Conservation (phyloP, 2,113 vertebrate genomes). For the Platichthys flesus region DNA sequence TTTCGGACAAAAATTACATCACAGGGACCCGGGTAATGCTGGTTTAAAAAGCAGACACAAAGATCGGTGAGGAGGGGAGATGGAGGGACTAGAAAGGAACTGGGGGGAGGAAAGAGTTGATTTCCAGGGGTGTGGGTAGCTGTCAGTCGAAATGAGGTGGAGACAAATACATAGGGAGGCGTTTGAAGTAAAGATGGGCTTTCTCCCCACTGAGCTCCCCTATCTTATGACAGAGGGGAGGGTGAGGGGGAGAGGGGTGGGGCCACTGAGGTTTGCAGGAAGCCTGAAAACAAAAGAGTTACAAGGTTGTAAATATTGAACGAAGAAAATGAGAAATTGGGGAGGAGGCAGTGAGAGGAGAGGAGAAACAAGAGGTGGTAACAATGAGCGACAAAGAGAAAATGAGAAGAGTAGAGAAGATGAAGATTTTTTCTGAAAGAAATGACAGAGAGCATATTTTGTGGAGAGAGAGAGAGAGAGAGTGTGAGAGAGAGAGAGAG, state of each 20-base stretch:
- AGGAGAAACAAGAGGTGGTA: conserved; percentile 31
- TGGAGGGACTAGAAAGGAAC: background rate
- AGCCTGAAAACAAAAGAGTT: conserved; percentile 39
- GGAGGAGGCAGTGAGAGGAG: conserved; percentile 8
- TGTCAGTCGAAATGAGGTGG: conserved; percentile 57
- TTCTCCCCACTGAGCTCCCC: conserved; percentile 59
- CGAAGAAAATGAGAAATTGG: conserved; percentile 53
- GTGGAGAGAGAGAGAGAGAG: background rate
- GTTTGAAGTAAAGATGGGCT: conserved; percentile 79
- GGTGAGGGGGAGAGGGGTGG: conserved; percentile 28
- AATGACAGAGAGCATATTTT: conserved; percentile 21
- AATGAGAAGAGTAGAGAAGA: conserved; percentile 33
- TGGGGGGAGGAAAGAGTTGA: conserved; percentile 41
- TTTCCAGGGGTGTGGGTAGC: conserved; percentile 54
- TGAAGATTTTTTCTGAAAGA: conserved; percentile 29
- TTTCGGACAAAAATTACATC: background rate
- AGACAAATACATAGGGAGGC: conserved; percentile 70
- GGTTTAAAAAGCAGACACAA: conserved; percentile 19
- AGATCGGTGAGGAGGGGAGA: conserved; percentile 16
- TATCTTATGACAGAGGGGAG: conserved; percentile 69
- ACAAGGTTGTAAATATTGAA: conserved; percentile 71
- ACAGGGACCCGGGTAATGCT: background rate
- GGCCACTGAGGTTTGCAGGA: conserved; percentile 24
- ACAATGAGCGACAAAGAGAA: conserved; percentile 23
- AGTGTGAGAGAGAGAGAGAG: background rate